Base-by-base conservation (phyloP, 1,140 invertebrate species). In the Monomorium pharaonis region DNA sequence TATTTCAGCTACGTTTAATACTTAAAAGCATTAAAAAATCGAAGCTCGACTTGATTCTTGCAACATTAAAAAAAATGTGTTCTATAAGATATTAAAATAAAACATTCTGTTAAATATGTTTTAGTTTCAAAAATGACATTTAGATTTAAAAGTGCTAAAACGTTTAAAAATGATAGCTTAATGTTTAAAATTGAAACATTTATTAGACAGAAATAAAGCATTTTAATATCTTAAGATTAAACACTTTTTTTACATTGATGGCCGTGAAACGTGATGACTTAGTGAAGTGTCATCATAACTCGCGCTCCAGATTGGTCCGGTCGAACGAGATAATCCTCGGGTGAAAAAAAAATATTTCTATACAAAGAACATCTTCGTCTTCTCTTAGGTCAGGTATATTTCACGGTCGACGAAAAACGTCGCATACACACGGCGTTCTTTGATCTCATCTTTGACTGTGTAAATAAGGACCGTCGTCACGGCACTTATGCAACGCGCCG, bases 401-500 rank as follows among this genome's bases (percentile, higher is more conserved):
- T 56, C 14, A 74, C 14, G 51, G 27, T 4, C 69, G 30, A 42
- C n/a, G 10, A 67, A 24, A 74, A 30, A 3, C n/a, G 5, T 74
- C 2, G 1, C n/a, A n/a, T n/a, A n/a, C n/a, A n/a, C n/a, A n/a
- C n/a, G n/a, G n/a, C n/a, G n/a, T n/a, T n/a, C n/a, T n/a, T n/a
- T n/a, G n/a, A n/a, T n/a, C n/a, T 69, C 65, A 74, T 18, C 30
- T 74, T 74, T 56, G 70, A 9, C 51, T 56, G n/a, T 74, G 70
- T 74, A 74, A 74, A 74, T 42, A 74, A 42, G 14, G 12, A 74
- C n/a, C 30, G n/a, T 56, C 18, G 12, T 10, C 69, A 12, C 18
- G 30, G 7, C 33, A 24, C 21, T 74, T 74, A 42, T 42, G 30
- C 30, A 56, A 56, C 30, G 37, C 30, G n/a, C 2, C 49, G 21